Evolutionary conservation across 2,113 vertebrate genomes (phyloP).

Genomic region (Pyrgilauda ruficollis): DNA sequence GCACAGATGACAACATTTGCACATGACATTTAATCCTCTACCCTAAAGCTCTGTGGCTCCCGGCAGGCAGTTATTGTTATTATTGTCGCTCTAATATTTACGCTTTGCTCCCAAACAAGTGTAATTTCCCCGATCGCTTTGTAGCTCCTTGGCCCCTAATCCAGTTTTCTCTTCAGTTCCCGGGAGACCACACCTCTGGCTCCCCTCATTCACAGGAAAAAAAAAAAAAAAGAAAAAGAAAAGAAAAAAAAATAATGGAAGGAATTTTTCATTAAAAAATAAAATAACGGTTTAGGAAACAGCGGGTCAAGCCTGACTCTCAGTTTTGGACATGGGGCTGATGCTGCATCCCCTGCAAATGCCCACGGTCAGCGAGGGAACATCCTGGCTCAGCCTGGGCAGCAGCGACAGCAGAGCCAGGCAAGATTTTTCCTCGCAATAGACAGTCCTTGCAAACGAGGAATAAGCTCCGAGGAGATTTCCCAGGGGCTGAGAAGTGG

Average conservation of each 20-base stretch:
- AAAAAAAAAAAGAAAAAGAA: too few species aligned
- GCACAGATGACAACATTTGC: neutral
- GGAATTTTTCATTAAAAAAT: neutral
- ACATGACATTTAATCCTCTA: neutral
- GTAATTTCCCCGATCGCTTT: neutral
- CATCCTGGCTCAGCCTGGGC: neutral
- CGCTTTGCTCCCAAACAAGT: neutral
- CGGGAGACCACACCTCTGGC: neutral
- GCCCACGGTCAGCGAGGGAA: neutral
- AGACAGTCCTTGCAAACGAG: neutral
- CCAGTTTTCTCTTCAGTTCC: neutral
- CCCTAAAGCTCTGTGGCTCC: neutral
- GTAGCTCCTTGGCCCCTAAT: neutral
- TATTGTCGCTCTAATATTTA: neutral
- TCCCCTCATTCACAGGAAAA: neutral
- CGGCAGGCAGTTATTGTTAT: neutral
- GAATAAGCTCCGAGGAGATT: slow-evolving; percentile 7
- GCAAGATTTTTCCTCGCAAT: neutral
- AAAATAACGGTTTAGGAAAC: neutral
- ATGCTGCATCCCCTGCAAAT: neutral
- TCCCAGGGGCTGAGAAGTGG: slow-evolving; percentile 54
- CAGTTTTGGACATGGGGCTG: fast-evolving
- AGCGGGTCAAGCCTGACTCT: fast-evolving
- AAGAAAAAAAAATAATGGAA: fast-evolving
- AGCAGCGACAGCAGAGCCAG: neutral